A percentile compares a stretch with the other conserved stretches of the same genome.
Conservation (phyloP, 2,797 vertebrate species). For the Sebastes iracundus region DNA sequence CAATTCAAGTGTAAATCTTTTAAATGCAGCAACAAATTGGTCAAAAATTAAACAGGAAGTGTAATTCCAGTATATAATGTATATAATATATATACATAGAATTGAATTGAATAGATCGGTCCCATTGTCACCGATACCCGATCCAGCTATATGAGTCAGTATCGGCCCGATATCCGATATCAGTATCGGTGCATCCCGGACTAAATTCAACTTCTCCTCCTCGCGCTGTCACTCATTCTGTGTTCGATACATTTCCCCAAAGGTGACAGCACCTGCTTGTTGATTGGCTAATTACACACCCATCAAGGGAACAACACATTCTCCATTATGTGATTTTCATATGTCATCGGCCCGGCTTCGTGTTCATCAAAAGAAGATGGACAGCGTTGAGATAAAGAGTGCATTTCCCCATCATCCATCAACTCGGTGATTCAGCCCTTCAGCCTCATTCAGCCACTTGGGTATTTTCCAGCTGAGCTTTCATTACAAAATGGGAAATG, state of each 20-base stretch:
- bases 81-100: too few species aligned
- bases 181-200: fast-evolving
- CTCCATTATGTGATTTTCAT: background rate
- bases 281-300: slow-evolving; percentile 14
- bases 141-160: too few species aligned
- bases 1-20: fast-evolving
- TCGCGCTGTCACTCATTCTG: background rate
- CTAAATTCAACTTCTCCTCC: too few species aligned
- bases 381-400: slow-evolving; percentile 38
- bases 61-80: too few species aligned
- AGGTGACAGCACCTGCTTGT: slow-evolving; percentile 24
- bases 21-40: too few species aligned
- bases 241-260: background rate
- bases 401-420: slow-evolving; percentile 51
- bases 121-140: too few species aligned
- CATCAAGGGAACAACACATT: background rate
- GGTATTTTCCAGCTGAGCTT: slow-evolving; percentile 33
- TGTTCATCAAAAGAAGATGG: slow-evolving; percentile 27
- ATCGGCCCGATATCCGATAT: fast-evolving
- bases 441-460: slow-evolving; percentile 14
- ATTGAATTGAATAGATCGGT: too few species aligned
- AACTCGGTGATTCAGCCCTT: slow-evolving; percentile 19
- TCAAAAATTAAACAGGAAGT: too few species aligned
- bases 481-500: slow-evolving; percentile 49
- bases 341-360: background rate